Evolutionary conservation across 1,140 invertebrate genomes (phyloP), one percentile per base, ranked within the genome.

Genomic region (Eufriesea mexicana): DNA sequence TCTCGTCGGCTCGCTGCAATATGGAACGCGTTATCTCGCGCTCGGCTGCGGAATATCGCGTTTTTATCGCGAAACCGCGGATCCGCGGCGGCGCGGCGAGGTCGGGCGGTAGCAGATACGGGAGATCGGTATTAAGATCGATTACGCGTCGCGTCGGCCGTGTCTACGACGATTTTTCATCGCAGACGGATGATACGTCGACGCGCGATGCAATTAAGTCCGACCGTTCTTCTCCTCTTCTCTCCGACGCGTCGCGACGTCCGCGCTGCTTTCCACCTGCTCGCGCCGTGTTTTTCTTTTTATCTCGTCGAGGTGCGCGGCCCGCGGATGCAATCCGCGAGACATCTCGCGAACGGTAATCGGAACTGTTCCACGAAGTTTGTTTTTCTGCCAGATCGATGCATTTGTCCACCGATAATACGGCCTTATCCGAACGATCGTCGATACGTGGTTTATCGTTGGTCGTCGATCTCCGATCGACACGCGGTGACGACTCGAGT

Each of bases 121-220:
- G n/a, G 51, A 79, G 73, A 87, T 68, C 72, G 76, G 85, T 79
- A 87, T 86, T 87, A 87, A 87, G 84, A 87, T 87, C 85, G 86
- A 87, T 87, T 87, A 87, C 81, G 49, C 55, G 74, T 42, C 28
- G 51, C 59, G 61, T 67, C 51, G 51, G n/a, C 28, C 57, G 49
- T 35, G 49, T 64, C 62, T 70, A 61, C 25, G 51, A 47, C 57
- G 68, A 82, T 35, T 72, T 80, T 73, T 66, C 74, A 72, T 25
- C 57, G 45, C 55, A 25, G 42, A 74, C 61, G 25, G 62, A 20
- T 14, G 76, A 86, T 73, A 45, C 72, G 55, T 75, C 62, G 57
- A 76, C 70, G 4, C 62, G 54, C 54, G 54, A 47, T 20, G n/a
- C 25, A 57, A 57, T 78, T 64, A 64, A 75, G 68, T 55, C 59